Base-by-base conservation (phyloP, 2,113 vertebrate genomes). In the Anolis carolinensis region DNA sequence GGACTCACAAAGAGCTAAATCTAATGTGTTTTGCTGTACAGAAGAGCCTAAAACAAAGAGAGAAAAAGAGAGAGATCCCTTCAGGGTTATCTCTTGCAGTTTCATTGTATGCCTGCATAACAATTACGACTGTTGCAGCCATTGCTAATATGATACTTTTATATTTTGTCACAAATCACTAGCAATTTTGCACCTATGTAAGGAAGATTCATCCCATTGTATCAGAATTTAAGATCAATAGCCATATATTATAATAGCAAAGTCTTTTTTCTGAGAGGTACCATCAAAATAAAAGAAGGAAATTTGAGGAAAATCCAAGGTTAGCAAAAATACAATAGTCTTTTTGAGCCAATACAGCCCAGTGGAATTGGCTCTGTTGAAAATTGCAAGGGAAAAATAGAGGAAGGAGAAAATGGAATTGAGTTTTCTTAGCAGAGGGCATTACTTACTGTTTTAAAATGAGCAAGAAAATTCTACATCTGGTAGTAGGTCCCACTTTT, bases 11-110 rank as follows among this genome's bases (percentile, higher is more conserved):
- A 80, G 5, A 20, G 14, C 68, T 90, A 62, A 55, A 86, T 52
- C 55, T 44, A 95, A 88, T 7, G 72, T 5, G 23, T 21, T 89
- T 63, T 72, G 32, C 7, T 30, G 34, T 78, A 74, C 81, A 86
- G 34, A 36, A 88, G 85, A 86, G 73, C 68, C 68, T 84, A 74
- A 68, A 68, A 27, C 16, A 59, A 59, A 59, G 55, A 59, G 55
- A 59, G 13, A 59, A 13, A 55, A 11, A 55, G 14, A 13, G 6
- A 86, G 91, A 72, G 72, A 79, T 70, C 7, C 62, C 81, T 84
- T 86, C 83, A 39, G 25, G 7, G 79, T 55, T 92, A 74, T 82
- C 59, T 82, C 59, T 80, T 39, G 71, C 39, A 77, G 34, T 55
- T 65, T 62, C 83, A 85, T 79, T 79, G 30, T 79, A 91, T 30